Evolutionary conservation across 2,113 vertebrate species (phyloP), one percentile per base, ranked within the genome.

Genomic region (Eulemur macaco): DNA sequence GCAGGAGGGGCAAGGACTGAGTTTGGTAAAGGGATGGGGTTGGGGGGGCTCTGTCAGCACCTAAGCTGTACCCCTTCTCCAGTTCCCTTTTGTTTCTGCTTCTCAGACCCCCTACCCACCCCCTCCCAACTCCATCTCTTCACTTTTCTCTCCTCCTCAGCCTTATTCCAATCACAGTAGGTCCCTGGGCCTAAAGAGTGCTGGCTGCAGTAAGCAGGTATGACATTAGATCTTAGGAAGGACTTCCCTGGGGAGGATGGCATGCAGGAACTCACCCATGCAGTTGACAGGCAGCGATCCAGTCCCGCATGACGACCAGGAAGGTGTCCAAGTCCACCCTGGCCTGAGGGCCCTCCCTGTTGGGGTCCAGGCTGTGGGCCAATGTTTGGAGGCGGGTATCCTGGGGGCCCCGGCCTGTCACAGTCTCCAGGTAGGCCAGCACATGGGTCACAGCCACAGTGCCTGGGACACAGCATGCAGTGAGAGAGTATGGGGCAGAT

Each of bases 251-350:
- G 27, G 5, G 29, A 31, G 71, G n/a, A 34, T 66, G 69, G 37
- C 11, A 37, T 21, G 2, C 4, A 17, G 60, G 50, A 39, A 94
- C 97, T 89, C 74, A 98, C 98, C 97, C 91, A 9, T 97, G 98
- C 73, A 98, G 95, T 42, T 98, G 97, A 96, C 98, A 98, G 86
- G 97, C 94, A 58, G 98, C 77, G 4, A 98, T 98, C 98, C 98
- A 98, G 76, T 97, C 95, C 71, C 97, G 96, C 98, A 98, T 98
- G 88, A 98, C 45, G 8, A 58, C 89, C 74, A 97, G 93, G 80
- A 98, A 98, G 63, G 98, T 98, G 58, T 94, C 91, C 86, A 98
- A 95, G 91, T 98, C 97, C 92, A 98, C 97, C 3, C 97, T 63
- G 73, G 96, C 91, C 8, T 14, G 31, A 45, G 93, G 89, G 34